Evolutionary conservation across 1,140 invertebrate genomes (phyloP), one percentile per base, ranked within the genome.

Genomic region (Magallana gigas): DNA sequence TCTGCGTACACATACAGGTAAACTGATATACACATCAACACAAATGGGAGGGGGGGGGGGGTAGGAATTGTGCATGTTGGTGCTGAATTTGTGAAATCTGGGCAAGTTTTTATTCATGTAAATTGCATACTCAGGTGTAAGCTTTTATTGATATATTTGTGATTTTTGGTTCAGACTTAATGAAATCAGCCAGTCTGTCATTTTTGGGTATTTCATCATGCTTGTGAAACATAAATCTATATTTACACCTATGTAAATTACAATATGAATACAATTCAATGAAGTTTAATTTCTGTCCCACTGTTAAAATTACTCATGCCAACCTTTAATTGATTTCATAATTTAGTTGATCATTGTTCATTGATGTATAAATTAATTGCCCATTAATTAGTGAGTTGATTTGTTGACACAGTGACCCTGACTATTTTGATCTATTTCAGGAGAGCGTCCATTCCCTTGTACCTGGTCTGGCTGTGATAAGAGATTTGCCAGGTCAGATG

Each of bases 401-500:
- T 48, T 11, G 29, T 23, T 76, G 29, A 12, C 68, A 76, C 36
- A 8, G 0, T 36, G 23, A 9, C 23, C 68, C 60, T 8, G 8
- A 76, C 68, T 76, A 29, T 36, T 36, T 23, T 23, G 7, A 36
- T 2, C 8, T 4, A 48, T 85, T 88, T 57, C 86, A 93, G 93
- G 94, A 59, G 95, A 95, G 81, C 88, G 93, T 9, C 95, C 95
- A 57, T 95, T 94, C 91, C 89, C 91, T 4, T 99, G 98, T 94
- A 96, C 96, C 56, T 99, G 98, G 97, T 95, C 96, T 29, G 96
- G 96, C 84, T 99, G 98, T 95, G 98, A 96, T 87, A 96, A 98
- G 64, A 95, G 97, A n/a, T 99, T 99, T 95, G 98, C 98, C 0
- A 96, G 98, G 83, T 99, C 98, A 76, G 98, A 99, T 94, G 98